These are phyloP conservation scores for Asarcornis scutulata DNA, from an alignment of 2,113 vertebrate genomes.

Conservation along the genomic window DNA sequence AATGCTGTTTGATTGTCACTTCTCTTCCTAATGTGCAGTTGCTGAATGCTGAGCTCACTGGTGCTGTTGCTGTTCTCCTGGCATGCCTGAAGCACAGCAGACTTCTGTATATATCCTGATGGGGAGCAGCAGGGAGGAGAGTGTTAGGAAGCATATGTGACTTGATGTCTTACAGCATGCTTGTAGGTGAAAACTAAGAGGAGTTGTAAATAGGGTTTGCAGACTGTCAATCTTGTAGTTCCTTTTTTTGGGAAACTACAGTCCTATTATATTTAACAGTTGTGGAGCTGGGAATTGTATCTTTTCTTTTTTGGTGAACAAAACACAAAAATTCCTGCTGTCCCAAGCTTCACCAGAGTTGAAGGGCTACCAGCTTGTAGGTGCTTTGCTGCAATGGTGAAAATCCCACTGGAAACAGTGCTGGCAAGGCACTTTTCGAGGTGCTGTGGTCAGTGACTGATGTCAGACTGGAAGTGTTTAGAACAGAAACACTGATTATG, in stretches of 20 bases:
- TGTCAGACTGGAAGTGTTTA: background rate
- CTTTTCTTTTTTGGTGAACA: background rate
- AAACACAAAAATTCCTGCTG: background rate
- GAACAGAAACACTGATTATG: background rate
- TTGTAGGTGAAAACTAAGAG: background rate
- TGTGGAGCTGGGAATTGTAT: background rate
- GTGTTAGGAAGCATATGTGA: accelerated
- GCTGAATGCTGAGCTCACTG: background rate
- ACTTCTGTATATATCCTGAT: background rate
- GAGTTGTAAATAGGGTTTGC: background rate
- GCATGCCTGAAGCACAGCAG: background rate
- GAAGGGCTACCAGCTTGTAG: background rate
- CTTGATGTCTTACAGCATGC: background rate
- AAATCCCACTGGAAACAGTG: background rate
- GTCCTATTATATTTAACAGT: background rate
- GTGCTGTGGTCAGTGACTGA: background rate
- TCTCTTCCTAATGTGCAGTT: background rate
- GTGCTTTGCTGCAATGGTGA: background rate
- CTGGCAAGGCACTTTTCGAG: background rate
- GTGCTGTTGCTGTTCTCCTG: background rate
- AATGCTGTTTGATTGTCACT: background rate
- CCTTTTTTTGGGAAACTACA: background rate
- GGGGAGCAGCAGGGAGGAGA: background rate
- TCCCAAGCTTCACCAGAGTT: background rate
- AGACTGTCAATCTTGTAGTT: background rate